Base-by-base conservation (phyloP, 2,888 invertebrate genomes). In the Polyploca ridens region DNA sequence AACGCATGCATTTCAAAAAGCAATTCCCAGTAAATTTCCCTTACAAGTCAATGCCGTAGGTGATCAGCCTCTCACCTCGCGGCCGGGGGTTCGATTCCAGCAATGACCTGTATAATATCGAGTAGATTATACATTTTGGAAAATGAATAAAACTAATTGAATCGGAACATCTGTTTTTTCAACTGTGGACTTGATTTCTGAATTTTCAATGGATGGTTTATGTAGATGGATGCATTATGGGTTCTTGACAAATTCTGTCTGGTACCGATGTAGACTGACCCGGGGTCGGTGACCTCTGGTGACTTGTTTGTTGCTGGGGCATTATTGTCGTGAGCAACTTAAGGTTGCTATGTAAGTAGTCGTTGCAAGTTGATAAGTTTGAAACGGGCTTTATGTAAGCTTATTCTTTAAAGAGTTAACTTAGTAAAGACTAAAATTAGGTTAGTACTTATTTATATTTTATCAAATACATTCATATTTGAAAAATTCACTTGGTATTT, bases 41-140 rank as follows among this genome's bases (percentile, higher is more conserved):
- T 57, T 38, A 64, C 49, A 62, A 69, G 71, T 72, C 69, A 84
- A 79, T 76, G 83, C 72, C 84, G 73, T 70, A 69, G 84, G 84
- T 82, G 78, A 81, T 69, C 74, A 81, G 64, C 81, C 83, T 74
- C 74, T 69, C 72, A 69, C 72, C 75, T 69, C 74, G 67, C 73
- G 72, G 71, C 66, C 73, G 68, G 68, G 73, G 76, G 82, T 86
- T 84, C 78, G 79, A 73, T 62, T 76, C 77, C 75, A 77, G 64
- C 57, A 62, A 63, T 72, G 78, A 76, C 74, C 79, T 74, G 70
- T 70, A 69, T 74, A 69, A 74, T 65, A 58, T 46, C 16, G 19
- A 54, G 10, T 19, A 54, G 54, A 54, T 54, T 54, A 54, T 54
- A 54, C 54, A 19, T 54, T 27, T 54, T 54, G 19, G 44, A 19